Evolutionary conservation across 2,797 vertebrate genomes (phyloP).

Genomic region (Danio aesculapii): DNA sequence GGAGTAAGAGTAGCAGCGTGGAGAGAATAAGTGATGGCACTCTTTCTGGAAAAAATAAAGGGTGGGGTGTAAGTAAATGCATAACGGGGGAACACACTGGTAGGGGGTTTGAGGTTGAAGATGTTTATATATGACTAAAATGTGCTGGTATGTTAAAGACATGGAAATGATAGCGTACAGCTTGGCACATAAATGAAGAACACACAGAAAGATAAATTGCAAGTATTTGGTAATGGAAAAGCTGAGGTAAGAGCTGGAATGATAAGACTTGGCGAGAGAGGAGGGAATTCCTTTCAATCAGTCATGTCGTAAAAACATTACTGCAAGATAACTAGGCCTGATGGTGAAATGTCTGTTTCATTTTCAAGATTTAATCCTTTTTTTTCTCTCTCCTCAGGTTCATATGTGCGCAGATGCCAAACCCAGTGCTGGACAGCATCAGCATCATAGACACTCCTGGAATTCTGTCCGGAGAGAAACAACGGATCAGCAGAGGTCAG

Average conservation of each 20-base stretch:
- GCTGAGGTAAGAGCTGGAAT: slow-evolving; percentile 30
- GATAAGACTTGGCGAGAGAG: slow-evolving; percentile 37
- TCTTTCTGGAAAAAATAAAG: slow-evolving; percentile 31
- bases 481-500: slow-evolving; percentile 67
- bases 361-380: not conserved
- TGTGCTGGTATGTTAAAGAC: slow-evolving; percentile 23
- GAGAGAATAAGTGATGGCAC: slow-evolving; percentile 26
- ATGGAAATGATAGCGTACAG: slow-evolving; percentile 13
- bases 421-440: slow-evolving; percentile 83
- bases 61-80: slow-evolving; percentile 20
- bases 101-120: not conserved
- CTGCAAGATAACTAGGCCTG: not conserved
- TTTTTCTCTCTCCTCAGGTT: slow-evolving; percentile 55
- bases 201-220: slow-evolving; percentile 22
- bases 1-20: not conserved
- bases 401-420: slow-evolving; percentile 81
- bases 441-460: slow-evolving; percentile 85
- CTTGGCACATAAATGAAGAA: slow-evolving; percentile 16
- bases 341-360: not conserved
- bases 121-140: slow-evolving; percentile 48
- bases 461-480: slow-evolving; percentile 74
- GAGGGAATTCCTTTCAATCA: slow-evolving; percentile 40
- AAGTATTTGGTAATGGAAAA: slow-evolving; percentile 44
- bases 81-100: not conserved
- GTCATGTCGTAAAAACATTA: slow-evolving; percentile 13